These are phyloP conservation scores for Hemicentrotus pulcherrimus DNA, from an alignment of 35 echinoderm and acorn worm species.

Conservation along the genomic window DNA sequence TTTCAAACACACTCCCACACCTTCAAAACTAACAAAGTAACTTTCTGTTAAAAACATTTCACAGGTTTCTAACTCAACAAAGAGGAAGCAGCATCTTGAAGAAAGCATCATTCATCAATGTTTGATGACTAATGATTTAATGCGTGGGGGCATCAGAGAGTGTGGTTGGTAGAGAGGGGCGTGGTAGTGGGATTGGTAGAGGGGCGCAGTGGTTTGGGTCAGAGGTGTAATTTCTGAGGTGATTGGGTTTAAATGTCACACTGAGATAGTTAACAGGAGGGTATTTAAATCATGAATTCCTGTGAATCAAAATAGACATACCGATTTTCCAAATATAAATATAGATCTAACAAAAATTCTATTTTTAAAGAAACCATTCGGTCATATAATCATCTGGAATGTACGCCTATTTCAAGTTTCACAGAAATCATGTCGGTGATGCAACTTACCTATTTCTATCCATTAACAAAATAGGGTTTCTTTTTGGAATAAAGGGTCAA, in stretches of 20 bases:
- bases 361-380: not conserved
- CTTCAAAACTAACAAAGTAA: not conserved
- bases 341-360: not conserved
- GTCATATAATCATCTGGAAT: not conserved
- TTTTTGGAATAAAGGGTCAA: not conserved
- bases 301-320: not conserved
- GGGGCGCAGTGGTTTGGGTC: not conserved
- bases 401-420: not conserved
- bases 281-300: not conserved
- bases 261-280: not conserved
- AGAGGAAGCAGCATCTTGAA: not conserved
- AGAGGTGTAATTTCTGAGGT: not conserved
- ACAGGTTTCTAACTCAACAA: not conserved
- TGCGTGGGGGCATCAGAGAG: not conserved
- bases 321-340: not conserved
- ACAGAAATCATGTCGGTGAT: not conserved
- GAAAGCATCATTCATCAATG: constrained; percentile 5
- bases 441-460: not conserved
- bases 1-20: not conserved
- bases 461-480: not conserved
- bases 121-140: not conserved
- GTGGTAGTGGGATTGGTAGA: not conserved
- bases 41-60: not conserved
- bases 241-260: not conserved
- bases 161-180: not conserved